phyloP scores from a whole-genome alignment of 2,113 vertebrate genomes.

The Ameiurus melas region DNA sequence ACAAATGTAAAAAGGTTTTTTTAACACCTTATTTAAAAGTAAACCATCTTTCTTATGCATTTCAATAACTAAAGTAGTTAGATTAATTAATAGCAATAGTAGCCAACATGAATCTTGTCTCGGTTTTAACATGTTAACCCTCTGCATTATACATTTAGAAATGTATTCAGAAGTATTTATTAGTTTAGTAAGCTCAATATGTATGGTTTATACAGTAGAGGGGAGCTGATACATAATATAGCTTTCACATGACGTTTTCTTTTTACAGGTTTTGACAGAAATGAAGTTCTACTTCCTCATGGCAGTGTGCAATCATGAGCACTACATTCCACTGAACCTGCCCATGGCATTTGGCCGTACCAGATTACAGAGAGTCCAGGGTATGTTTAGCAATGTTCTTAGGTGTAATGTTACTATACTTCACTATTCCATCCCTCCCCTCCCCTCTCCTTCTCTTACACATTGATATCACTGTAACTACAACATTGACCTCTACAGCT shows the following conservation, averaged over 20 bases:
- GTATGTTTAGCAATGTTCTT: conserved; percentile 61
- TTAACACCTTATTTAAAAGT: background rate
- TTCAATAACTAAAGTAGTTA: background rate
- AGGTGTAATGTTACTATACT: background rate
- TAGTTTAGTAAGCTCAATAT: background rate
- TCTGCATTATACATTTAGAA: background rate
- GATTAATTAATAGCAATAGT: background rate
- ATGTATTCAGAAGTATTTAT: background rate
- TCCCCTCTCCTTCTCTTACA: background rate
- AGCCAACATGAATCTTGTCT: background rate
- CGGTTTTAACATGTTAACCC: background rate
- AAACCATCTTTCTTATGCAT: background rate
- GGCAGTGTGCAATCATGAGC: conserved; percentile 90
- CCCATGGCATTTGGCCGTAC: conserved; percentile 93
- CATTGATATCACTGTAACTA: conserved; percentile 14
- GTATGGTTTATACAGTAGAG: background rate
- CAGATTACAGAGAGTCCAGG: conserved; percentile 89
- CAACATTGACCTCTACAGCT: background rate
- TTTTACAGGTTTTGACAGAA: conserved; percentile 82
- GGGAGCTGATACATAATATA: background rate
- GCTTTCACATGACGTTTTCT: background rate
- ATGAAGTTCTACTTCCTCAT: conserved; percentile 98
- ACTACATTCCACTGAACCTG: conserved; percentile 95
- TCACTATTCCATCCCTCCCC: background rate
- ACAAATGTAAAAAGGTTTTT: too few species aligned